Base-by-base conservation (phyloP, 2,888 invertebrate genomes). In the Drosophila diplacantha region DNA sequence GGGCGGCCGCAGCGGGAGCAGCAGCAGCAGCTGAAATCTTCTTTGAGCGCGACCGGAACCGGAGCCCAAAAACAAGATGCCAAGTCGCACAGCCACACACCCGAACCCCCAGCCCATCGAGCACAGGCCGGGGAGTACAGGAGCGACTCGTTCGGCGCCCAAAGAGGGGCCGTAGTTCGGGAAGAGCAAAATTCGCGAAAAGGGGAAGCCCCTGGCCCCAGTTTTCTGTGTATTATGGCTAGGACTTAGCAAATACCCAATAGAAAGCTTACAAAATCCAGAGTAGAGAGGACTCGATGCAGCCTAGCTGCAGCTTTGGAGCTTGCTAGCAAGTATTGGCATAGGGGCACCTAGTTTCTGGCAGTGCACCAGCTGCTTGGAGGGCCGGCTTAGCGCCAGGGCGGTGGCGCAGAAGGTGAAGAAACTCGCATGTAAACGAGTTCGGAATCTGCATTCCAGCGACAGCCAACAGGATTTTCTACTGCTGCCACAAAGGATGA, bases 381-480 rank as follows among this genome's bases (percentile, higher is more conserved):
- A 55, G 56, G 56, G 43, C 49, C 38, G 32, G 26, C 35, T 44
- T 34, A 31, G n/a, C 29, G 44, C 43, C 41, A 32, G 43, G 55
- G 60, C 35, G 46, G 39, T 53, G 59, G 43, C 52, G 46, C 51
- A 54, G 39, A 49, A 47, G 41, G 47, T 47, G 55, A 49, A 55
- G 44, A 51, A 37, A 32, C 39, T 53, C 64, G 59, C 77, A 82
- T 82, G 83, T 80, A 76, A 78, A 78, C 77, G 77, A 78, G 77
- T 78, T 78, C 74, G 65, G 71, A 78, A 78, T 78, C 77, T 78
- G 83, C 77, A 78, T 78, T 78, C 77, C 77, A 66, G 22, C 39
- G 35, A 54, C 52, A 38, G 55, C 47, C 81, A 80, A 72, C 77
- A 78, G 77, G 77, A 82, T 74, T 81, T 67, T 64, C 39, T 63